Evolutionary conservation across 2,113 vertebrate species (phyloP).

Genomic region (Peucedramus taeniatus): DNA sequence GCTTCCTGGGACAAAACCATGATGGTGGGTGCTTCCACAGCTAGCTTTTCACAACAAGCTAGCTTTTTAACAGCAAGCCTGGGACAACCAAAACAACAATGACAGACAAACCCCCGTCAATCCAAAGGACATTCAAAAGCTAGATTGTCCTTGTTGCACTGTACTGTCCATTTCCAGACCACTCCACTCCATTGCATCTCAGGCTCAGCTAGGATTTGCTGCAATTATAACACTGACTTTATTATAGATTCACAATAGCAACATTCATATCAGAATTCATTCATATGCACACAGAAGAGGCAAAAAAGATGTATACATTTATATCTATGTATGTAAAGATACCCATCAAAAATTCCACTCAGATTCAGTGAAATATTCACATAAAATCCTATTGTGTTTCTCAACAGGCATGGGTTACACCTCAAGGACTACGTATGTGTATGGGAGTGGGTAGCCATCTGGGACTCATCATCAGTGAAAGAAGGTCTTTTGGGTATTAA

Average conservation of each 20-base stretch:
- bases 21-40: accelerated
- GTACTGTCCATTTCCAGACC: background rate
- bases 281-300: background rate
- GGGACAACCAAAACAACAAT: background rate
- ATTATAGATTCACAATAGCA: background rate
- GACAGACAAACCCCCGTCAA: accelerated
- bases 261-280: background rate
- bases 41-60: background rate
- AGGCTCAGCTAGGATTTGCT: background rate
- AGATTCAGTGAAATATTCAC: background rate
- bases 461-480: background rate
- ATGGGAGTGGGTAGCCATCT: too few species aligned
- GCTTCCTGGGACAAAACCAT: accelerated
- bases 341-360: background rate
- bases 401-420: background rate
- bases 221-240: background rate
- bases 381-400: background rate
- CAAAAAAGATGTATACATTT: background rate
- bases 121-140: background rate
- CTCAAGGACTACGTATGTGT: background rate
- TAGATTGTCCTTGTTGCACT: background rate
- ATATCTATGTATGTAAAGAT: background rate
- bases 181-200: background rate
- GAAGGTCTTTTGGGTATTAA: background rate
- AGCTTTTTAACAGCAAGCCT: background rate